phyloP scores from a whole-genome alignment of 1,140 invertebrate genomes.

The Drosophila gunungcola region DNA sequence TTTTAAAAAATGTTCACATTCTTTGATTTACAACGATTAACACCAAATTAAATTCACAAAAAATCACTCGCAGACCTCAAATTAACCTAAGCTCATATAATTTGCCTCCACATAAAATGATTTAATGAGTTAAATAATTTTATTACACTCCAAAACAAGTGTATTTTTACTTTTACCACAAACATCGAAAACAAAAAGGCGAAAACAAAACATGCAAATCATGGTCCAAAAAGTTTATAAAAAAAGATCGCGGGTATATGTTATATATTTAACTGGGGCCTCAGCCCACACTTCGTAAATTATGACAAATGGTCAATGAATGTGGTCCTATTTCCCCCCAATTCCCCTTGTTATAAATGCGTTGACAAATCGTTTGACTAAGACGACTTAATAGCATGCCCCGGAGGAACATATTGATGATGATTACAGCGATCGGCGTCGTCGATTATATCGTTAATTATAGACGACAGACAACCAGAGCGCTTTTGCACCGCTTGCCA shows the following conservation, averaged over 20 bases:
- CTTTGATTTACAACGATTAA: not conserved
- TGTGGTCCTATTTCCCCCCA: conserved; percentile 17
- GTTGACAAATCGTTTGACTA: conserved; percentile 69
- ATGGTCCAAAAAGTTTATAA: conserved; percentile 16
- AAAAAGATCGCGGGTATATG: conserved; percentile 38
- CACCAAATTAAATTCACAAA: not conserved
- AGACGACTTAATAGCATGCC: conserved; percentile 63
- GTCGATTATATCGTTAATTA: conserved; percentile 76
- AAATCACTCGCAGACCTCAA: conserved; percentile 5
- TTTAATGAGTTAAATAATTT: conserved; percentile 28
- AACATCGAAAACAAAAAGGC: conserved; percentile 4
- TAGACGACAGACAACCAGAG: conserved; percentile 9
- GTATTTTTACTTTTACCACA: conserved; percentile 57
- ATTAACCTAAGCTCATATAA: not conserved
- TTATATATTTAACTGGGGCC: conserved; percentile 67
- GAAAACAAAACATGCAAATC: conserved; percentile 52
- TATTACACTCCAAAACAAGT: conserved; percentile 21
- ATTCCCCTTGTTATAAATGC: conserved; percentile 7
- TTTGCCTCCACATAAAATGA: conserved; percentile 18
- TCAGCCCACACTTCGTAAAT: conserved; percentile 69
- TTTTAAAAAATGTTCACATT: no score
- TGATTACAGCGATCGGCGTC: conserved; percentile 43
- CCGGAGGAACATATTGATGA: conserved; percentile 38
- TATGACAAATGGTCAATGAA: conserved; percentile 67
- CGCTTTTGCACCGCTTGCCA: conserved; percentile 27